Conservation (phyloP, 1,140 invertebrate species). For the Zaprionus vittiger region DNA sequence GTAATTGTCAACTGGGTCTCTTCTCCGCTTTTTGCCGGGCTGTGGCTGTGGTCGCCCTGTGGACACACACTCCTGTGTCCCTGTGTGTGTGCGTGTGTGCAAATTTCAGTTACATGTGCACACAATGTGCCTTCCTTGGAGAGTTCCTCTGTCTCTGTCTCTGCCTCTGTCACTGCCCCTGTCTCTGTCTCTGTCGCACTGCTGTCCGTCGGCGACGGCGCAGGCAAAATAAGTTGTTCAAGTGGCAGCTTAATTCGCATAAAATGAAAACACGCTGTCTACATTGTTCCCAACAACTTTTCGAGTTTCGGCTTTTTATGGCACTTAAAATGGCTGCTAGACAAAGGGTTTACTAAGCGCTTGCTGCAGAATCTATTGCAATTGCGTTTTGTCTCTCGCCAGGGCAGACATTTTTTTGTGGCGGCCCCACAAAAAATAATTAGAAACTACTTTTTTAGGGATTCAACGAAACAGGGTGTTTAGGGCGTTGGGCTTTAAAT, state of each 20-base stretch:
- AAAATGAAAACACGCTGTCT: slow-evolving; percentile 84
- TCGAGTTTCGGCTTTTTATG: slow-evolving; percentile 81
- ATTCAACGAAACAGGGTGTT: background rate
- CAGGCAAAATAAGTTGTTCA: slow-evolving; percentile 78
- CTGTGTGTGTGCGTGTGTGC: background rate
- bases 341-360: slow-evolving; percentile 74
- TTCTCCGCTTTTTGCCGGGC: slow-evolving; percentile 14
- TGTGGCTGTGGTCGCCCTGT: slow-evolving; percentile 1
- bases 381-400: slow-evolving; percentile 27
- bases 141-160: slow-evolving; percentile 37
- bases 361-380: slow-evolving; percentile 60
- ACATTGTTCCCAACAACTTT: slow-evolving; percentile 84
- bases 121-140: slow-evolving; percentile 48
- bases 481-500: background rate
- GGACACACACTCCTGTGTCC: background rate
- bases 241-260: slow-evolving; percentile 84
- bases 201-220: slow-evolving; percentile 35
- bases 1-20: slow-evolving; percentile 28
- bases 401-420: slow-evolving; percentile 25
- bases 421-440: slow-evolving; percentile 35
- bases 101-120: slow-evolving; percentile 24
- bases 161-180: slow-evolving; percentile 35
- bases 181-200: slow-evolving; percentile 61
- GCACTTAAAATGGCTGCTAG: slow-evolving; percentile 82
- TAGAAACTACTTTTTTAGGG: slow-evolving; percentile 14